Base-by-base conservation (phyloP, 2,797 vertebrate species). In the Microctenopoma steveboyesi region DNA sequence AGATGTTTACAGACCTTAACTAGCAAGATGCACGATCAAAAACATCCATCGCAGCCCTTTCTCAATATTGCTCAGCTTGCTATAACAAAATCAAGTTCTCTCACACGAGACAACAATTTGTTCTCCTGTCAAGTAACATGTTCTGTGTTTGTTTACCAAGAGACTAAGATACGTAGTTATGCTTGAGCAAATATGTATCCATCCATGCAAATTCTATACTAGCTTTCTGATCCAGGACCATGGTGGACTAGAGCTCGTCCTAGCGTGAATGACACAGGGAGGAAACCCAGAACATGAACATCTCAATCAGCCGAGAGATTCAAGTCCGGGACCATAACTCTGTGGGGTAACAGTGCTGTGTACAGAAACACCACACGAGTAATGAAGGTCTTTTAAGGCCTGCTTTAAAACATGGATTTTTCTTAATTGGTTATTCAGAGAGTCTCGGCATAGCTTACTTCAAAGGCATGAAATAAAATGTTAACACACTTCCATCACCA, bases 71-170 rank as follows among this genome's bases (percentile, higher is more conserved):
- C 25, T 35, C 39, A 33, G 27, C 42, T 33, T n/a, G n/a, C 47
- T 30, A 39, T 13, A 27, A 57, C 18, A 49, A 43, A 59, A 22
- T 63, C 39, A 58, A 37, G 64, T 62, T 70, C 16, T 50, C 33
- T 43, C 18, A 11, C 48, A 46, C 28, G 14, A 76, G 37, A 50
- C n/a, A 30, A 35, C 28, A 16, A 43, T 59, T 37, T 33, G 60
- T 55, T 73, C 69, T 58, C 10, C 9, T 43, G 65, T 64, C 54
- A 50, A 53, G 66, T 15, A 37, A 22, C 39, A 72, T 79, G 7
- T 16, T 43, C 18, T n/a, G 16, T 42, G 40, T 42, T 61, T 53
- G 42, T 63, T 70, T 37, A 27, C 65, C 39, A 49, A 63, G 70
- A 49, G 25, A 67, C 13, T 55, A 52, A 54, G n/a, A 1, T 48